Conservation (phyloP, 1,140 invertebrate genomes). For the Bacillus rossius region DNA sequence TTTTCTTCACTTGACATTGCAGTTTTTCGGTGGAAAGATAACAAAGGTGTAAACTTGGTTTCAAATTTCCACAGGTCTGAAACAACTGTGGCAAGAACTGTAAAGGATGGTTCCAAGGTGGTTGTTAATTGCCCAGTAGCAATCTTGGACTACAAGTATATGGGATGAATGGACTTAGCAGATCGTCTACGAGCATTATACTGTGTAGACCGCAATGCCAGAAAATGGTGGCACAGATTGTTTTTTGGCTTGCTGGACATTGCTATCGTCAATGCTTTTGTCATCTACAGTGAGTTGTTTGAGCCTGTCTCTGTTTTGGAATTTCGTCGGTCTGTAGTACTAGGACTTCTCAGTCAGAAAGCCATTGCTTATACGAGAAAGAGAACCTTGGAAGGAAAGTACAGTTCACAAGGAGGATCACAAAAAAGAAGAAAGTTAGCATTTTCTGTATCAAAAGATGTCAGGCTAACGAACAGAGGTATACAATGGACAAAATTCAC, state of each 20-base stretch:
- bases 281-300: conserved; percentile 9
- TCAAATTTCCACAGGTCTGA: conserved; percentile 19
- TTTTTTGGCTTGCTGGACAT: conserved; percentile 16
- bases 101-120: conserved; percentile 22
- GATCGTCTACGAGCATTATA: conserved; percentile 16
- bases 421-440: no score
- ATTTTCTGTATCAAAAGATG: not conserved
- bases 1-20: conserved; percentile 2
- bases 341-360: conserved; percentile 1
- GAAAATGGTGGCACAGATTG: conserved; percentile 17
- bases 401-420: no score
- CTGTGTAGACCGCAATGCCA: conserved; percentile 12
- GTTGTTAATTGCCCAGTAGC: conserved; percentile 26
- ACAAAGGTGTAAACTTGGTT: conserved; percentile 8
- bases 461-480: conserved; percentile 17
- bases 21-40: conserved; percentile 17
- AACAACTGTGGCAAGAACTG: conserved; percentile 26
- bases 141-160: conserved; percentile 35
- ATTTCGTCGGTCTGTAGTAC: conserved; percentile 2
- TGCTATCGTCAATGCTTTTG: conserved; percentile 17
- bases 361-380: no score
- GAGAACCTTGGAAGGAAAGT: no score
- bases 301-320: conserved; percentile 9
- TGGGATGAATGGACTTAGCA: conserved; percentile 36
- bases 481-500: conserved; percentile 15